Percentiles rank a stretch among this genome's conserved stretches.
Evolutionary conservation across 2,797 vertebrate species (phyloP).

Genomic region (Gephyroberyx darwinii): DNA sequence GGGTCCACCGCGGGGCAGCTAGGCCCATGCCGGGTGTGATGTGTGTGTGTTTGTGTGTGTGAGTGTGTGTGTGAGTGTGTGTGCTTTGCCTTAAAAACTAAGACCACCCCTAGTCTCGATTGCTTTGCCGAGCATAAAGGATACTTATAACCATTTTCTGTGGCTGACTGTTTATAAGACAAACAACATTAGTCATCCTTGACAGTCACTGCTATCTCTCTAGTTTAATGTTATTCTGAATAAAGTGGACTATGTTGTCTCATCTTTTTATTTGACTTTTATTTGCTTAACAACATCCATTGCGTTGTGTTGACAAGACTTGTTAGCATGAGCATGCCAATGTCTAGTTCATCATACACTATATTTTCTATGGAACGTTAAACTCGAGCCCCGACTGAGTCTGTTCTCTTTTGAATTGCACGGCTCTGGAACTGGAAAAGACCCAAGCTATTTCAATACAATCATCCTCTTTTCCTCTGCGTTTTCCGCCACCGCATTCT

Average conservation of each 20-base stretch:
- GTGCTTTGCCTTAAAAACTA: constrained; percentile 42
- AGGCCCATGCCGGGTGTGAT: constrained; percentile 72
- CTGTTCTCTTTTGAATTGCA: constrained; percentile 20
- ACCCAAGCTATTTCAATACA: constrained; percentile 36
- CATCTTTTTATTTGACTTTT: constrained; percentile 40
- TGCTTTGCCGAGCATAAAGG: constrained; percentile 46
- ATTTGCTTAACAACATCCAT: constrained; percentile 29
- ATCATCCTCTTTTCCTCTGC: constrained; percentile 24
- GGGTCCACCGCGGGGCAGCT: constrained; percentile 69
- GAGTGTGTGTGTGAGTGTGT: constrained; percentile 29
- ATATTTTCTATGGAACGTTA: constrained; percentile 16
- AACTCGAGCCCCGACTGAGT: constrained; percentile 26
- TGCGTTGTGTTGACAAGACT: constrained; percentile 30
- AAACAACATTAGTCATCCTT: constrained; percentile 54
- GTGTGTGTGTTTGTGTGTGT: constrained; percentile 57
- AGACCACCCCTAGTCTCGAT: constrained; percentile 40
- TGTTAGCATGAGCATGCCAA: constrained; percentile 11
- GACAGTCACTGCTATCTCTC: constrained; percentile 41
- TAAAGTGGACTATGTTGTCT: constrained; percentile 43
- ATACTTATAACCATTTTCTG: constrained; percentile 46
- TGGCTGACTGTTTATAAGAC: constrained; percentile 56
- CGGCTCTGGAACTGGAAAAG: constrained; percentile 32
- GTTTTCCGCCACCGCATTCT: constrained; percentile 15
- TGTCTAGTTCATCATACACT: not conserved
- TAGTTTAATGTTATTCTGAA: constrained; percentile 49